Evolutionary conservation across 2,888 invertebrate genomes (phyloP).

Genomic region (Clanis bilineata): DNA sequence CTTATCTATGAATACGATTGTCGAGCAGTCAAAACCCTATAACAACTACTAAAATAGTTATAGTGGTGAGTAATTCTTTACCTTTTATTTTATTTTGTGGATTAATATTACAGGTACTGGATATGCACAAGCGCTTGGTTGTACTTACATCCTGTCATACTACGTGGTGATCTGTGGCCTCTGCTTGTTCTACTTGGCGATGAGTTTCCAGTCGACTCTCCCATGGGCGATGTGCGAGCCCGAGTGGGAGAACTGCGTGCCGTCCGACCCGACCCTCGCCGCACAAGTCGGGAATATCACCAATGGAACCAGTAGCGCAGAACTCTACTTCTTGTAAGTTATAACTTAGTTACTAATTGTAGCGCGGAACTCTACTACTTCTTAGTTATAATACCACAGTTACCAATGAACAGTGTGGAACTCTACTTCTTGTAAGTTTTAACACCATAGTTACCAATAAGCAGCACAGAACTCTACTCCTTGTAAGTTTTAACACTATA

Average conservation of each 20-base stretch:
- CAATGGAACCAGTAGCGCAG: constrained; percentile 78
- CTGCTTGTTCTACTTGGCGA: constrained; percentile 87
- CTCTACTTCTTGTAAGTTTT: too few species aligned
- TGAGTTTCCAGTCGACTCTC: constrained; percentile 86
- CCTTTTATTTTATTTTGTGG: too few species aligned
- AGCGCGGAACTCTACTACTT: neutral
- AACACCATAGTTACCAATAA: too few species aligned
- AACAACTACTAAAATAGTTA: too few species aligned
- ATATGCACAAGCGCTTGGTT: constrained; percentile 84
- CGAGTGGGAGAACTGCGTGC: constrained; percentile 78
- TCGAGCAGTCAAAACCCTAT: too few species aligned
- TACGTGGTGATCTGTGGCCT: constrained; percentile 89
- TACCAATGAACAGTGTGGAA: too few species aligned
- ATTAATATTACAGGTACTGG: constrained; percentile 82
- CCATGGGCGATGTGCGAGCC: constrained; percentile 88
- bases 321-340: constrained; percentile 82
- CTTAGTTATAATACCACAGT: too few species aligned
- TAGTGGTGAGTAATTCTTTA: too few species aligned
- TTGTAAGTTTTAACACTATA: too few species aligned
- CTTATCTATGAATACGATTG: too few species aligned
- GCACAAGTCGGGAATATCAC: constrained; percentile 24
- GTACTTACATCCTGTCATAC: constrained; percentile 86
- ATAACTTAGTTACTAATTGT: neutral
- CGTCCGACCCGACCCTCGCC: constrained; percentile 51
- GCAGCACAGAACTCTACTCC: too few species aligned